phyloP scores from a whole-genome alignment of 2,797 vertebrate genomes.

The Poeciliopsis gracilis region DNA sequence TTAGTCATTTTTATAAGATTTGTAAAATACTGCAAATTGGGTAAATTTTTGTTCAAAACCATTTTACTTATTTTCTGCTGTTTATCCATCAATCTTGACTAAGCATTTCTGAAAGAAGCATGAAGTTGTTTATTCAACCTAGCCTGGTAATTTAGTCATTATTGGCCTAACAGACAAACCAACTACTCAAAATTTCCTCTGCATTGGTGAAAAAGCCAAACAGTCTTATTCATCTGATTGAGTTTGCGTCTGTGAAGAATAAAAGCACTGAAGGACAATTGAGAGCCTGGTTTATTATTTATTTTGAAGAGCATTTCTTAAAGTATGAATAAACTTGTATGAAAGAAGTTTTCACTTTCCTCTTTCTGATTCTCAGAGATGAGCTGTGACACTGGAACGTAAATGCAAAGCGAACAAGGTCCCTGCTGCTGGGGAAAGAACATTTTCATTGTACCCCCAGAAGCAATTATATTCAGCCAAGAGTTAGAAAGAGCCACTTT shows the following conservation, averaged over 20 bases:
- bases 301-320: slow-evolving; percentile 8
- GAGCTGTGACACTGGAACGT: slow-evolving; percentile 50
- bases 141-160: neutral
- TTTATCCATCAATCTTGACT: neutral
- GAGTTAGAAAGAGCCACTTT: slow-evolving; percentile 52
- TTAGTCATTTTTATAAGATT: neutral
- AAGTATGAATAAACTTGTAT: neutral
- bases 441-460: slow-evolving; percentile 53
- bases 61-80: neutral
- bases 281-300: neutral
- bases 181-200: neutral
- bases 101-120: neutral
- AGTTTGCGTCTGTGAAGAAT: neutral
- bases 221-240: neutral
- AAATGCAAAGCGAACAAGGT: slow-evolving; percentile 42
- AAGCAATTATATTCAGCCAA: slow-evolving; percentile 58
- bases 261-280: neutral
- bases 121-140: neutral
- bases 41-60: neutral
- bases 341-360: slow-evolving; percentile 34
- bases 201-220: neutral
- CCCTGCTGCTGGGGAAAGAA: slow-evolving; percentile 37
- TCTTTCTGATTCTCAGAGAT: slow-evolving; percentile 32
- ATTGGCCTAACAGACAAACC: neutral
- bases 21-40: neutral